Evolutionary conservation across 2,888 invertebrate species (phyloP), one percentile per base, ranked within the genome.

Genomic region (Protodeltote pygarga): DNA sequence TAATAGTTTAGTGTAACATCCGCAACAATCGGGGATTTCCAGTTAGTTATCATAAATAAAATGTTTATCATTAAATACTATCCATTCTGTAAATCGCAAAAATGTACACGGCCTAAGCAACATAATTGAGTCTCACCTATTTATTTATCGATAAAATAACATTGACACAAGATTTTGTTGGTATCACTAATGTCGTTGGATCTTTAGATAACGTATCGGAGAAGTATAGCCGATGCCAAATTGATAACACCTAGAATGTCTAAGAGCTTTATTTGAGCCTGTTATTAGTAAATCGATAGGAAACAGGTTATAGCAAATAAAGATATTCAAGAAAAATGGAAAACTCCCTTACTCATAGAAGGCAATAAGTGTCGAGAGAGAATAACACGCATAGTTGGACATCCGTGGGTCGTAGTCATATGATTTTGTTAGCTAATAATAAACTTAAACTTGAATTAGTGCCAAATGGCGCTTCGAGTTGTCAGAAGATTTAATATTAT

Each of bases 381-480:
- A 51, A 42, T 53, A 50, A n/a, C 13, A 25, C 10, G 48, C 27
- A 60, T 51, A 49, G 10, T 41, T 51, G 38, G 42, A 33, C 32
- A 17, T 28, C 28, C 20, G 66, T 64, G 52, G 44, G 53, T 34
- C 4, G 33, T 5, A 45, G 71, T 74, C 74, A 74, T 71, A 67
- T 74, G 75, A 71, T 37, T 55, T 49, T 54, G 35, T 46, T 5
- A 8, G 11, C 50, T 75, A 74, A 63, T 65, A 60, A 47, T 58
- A 58, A 27, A 33, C 28, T 9, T 3, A 37, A 19, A 10, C 8
- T 47, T 63, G 40, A 19, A 33, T 15, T 13, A 16, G 19, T 53
- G 73, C 73, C 71, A 73, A 74, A 53, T 57, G 71, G 74, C 74
- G 71, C 73, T 48, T 41, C n/a, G 3, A n/a, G 19, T 2, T 17